Evolutionary conservation across 2,888 invertebrate genomes (phyloP).

Genomic region (Tuberolachnus salignus): DNA sequence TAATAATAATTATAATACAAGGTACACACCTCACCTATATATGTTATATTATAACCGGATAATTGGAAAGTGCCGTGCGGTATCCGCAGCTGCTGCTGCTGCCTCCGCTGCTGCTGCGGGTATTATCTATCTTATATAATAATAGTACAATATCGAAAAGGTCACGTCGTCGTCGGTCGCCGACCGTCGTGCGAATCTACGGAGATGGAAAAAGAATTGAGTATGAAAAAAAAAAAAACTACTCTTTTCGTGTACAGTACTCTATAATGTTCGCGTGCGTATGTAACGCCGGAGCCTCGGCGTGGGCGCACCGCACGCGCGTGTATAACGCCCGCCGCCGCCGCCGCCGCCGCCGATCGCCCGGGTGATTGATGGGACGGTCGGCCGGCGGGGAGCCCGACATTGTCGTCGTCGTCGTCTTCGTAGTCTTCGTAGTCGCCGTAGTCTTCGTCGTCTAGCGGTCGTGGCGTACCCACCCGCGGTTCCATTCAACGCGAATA

Average conservation of each 20-base stretch:
- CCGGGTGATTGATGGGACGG: constrained; percentile 42
- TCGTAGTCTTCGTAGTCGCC: too few relatives aligned
- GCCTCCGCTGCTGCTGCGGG: too few relatives aligned
- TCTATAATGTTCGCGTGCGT: too few relatives aligned
- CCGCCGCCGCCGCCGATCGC: constrained; percentile 44
- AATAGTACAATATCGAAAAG: constrained; percentile 5
- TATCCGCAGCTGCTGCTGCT: too few relatives aligned
- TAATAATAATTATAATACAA: not conserved
- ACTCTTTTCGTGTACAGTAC: too few relatives aligned
- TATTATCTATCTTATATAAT: too few relatives aligned
- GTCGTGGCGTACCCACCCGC: constrained; percentile 49
- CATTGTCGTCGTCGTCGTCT: constrained; percentile 40
- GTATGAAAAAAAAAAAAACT: too few relatives aligned
- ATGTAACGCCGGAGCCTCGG: not conserved
- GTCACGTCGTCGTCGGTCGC: constrained; percentile 11
- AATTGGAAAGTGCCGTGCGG: constrained; percentile 27
- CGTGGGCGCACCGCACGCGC: constrained; percentile 40
- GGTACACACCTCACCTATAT: too few relatives aligned
- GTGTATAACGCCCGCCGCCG: not conserved
- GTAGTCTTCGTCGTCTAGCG: too few relatives aligned
- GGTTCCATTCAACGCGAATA: constrained; percentile 53
- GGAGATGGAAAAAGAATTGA: too few relatives aligned
- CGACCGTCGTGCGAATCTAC: not conserved
- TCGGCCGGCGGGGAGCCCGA: constrained; percentile 46
- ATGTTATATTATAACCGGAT: not conserved